Evolutionary conservation across 2,113 vertebrate genomes (phyloP).

Genomic region (Emydocephalus ijimae): DNA sequence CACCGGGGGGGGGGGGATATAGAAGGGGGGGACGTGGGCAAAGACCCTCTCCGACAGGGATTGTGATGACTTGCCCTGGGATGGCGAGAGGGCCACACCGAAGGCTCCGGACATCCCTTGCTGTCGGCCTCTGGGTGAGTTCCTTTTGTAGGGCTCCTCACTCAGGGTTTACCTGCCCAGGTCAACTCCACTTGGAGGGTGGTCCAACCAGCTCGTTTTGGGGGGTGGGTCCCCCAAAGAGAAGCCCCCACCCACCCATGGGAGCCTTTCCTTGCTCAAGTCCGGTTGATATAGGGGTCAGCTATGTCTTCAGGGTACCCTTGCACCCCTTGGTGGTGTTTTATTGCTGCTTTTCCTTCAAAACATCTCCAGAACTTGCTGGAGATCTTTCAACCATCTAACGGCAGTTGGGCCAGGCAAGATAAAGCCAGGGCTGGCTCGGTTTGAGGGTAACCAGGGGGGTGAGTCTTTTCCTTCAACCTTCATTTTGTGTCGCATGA

Average conservation of each 20-base stretch:
- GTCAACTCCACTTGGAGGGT: not conserved
- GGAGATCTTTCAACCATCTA: not conserved
- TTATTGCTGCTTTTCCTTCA: not conserved
- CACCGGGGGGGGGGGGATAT: not conserved
- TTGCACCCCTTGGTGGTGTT: no score
- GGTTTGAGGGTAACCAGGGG: not conserved
- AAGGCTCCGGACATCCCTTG: not conserved
- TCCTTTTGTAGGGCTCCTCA: not conserved
- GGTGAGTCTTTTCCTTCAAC: not conserved
- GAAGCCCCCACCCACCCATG: not conserved
- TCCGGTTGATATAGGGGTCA: not conserved
- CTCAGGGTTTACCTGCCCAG: not conserved
- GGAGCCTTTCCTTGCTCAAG: not conserved
- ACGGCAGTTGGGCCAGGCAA: not conserved
- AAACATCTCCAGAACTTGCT: not conserved
- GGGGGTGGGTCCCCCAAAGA: not conserved
- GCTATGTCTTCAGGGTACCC: not conserved
- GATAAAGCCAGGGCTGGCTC: not conserved
- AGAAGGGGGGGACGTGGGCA: not conserved
- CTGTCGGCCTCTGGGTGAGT: not conserved
- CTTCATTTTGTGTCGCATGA: not conserved
- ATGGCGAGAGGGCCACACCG: not conserved
- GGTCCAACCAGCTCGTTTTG: not conserved
- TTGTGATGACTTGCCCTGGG: no score
- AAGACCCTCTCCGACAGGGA: not conserved